phyloP scores from a whole-genome alignment of 2,888 invertebrate species.

The Ophion ellenae region DNA sequence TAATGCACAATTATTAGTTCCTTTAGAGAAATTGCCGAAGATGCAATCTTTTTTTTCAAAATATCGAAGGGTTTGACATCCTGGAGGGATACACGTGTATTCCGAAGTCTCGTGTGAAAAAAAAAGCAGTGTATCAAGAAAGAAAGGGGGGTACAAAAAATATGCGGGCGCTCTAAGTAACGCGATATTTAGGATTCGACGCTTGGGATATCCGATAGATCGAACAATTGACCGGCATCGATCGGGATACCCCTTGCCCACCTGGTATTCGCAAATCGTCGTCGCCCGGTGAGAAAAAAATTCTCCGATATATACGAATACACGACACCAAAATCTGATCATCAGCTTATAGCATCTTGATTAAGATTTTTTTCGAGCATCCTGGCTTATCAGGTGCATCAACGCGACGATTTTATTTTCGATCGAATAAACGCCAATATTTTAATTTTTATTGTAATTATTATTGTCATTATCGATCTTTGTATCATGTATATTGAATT shows the following conservation, averaged over 20 bases:
- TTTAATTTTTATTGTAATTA: neutral
- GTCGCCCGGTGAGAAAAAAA: conserved; percentile 51
- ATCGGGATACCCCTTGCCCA: conserved; percentile 53
- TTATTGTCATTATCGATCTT: too few relatives aligned
- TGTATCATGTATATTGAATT: too few relatives aligned
- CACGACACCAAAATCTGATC: neutral
- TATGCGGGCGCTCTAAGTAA: conserved; percentile 62
- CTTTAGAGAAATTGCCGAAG: too few relatives aligned
- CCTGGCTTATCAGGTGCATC: neutral
- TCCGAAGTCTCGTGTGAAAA: neutral
- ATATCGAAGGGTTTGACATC: too few relatives aligned
- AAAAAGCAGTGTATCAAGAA: conserved; percentile 20
- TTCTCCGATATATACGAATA: neutral
- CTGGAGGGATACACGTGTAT: neutral
- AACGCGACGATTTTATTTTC: neutral
- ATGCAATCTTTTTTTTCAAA: too few relatives aligned
- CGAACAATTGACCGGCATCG: conserved; percentile 66
- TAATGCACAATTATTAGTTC: too few relatives aligned
- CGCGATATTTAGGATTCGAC: conserved; percentile 52
- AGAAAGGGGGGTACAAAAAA: conserved; percentile 26
- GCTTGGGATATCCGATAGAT: conserved; percentile 46
- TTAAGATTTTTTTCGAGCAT: neutral
- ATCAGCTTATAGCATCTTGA: neutral
- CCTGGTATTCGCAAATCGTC: conserved; percentile 46
- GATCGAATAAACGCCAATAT: neutral